Percentiles rank a stretch among this genome's conserved stretches.
Evolutionary conservation across 2,888 invertebrate species (phyloP).

Genomic region (Epistrophella euchroma): DNA sequence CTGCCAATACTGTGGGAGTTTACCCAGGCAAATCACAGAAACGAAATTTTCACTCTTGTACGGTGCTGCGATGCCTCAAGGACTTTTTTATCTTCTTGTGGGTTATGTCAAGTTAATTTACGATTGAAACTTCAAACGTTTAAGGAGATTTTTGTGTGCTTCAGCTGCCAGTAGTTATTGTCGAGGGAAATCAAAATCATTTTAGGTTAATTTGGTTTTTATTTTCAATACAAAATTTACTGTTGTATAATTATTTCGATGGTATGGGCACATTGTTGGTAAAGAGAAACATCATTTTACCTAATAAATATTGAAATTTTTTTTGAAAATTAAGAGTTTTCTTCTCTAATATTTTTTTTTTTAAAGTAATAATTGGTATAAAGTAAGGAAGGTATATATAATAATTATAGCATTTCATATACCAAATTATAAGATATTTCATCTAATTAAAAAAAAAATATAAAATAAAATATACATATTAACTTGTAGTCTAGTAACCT

Average conservation of each 20-base stretch:
- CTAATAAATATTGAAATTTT: no score
- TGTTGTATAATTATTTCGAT: not conserved
- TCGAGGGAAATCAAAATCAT: not conserved
- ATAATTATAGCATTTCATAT: no score
- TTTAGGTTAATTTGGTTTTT: not conserved
- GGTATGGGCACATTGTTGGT: no score
- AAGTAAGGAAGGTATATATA: no score
- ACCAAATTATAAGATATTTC: no score
- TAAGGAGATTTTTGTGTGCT: not conserved
- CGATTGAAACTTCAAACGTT: constrained; percentile 43
- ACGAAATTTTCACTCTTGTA: constrained; percentile 28
- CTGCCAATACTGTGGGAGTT: not conserved
- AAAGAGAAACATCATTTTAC: no score
- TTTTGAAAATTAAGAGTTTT: no score
- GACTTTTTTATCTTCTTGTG: constrained; percentile 12
- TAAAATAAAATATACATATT: no score
- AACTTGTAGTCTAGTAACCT: no score
- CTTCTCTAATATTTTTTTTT: no score
- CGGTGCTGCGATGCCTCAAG: not conserved
- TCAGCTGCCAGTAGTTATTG: constrained; percentile 2
- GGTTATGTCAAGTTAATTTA: constrained; percentile 57
- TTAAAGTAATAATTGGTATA: no score
- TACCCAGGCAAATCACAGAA: not conserved
- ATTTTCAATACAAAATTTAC: not conserved
- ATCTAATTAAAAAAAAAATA: no score